Percentiles rank a stretch among this genome's conserved stretches.
Conservation (phyloP, 2,113 vertebrate genomes). For the Oryzias javanicus region DNA sequence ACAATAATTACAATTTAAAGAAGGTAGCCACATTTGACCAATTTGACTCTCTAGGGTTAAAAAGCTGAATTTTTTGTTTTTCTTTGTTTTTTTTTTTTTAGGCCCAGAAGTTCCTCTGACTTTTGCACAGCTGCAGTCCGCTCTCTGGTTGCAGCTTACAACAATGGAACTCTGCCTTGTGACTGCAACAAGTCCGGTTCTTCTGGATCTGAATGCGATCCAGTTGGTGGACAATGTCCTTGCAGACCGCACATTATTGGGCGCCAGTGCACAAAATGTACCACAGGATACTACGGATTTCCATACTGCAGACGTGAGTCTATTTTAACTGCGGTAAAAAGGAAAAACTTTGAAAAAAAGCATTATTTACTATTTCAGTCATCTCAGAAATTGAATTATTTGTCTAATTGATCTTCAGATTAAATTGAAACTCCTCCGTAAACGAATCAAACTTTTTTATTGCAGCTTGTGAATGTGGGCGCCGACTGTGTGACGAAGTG, state of each 20-base stretch:
- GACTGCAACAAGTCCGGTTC: conserved; percentile 80
- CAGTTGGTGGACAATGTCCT: conserved; percentile 85
- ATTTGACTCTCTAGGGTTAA: background rate
- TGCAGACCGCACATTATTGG: conserved; percentile 85
- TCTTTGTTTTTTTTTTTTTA: conserved; percentile 52
- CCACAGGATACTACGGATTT: conserved; percentile 87
- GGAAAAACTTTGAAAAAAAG: too few species aligned
- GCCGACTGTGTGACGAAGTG: conserved; percentile 83
- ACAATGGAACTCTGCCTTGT: conserved; percentile 85
- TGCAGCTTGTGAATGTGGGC: conserved; percentile 84
- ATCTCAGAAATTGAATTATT: background rate
- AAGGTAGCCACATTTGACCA: too few species aligned
- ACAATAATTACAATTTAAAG: too few species aligned
- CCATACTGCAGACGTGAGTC: conserved; percentile 88
- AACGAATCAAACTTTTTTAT: background rate
- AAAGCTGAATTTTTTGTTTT: background rate
- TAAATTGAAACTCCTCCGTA: background rate
- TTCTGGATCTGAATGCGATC: conserved; percentile 67
- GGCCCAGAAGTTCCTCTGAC: conserved; percentile 72
- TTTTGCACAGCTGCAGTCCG: conserved; percentile 85
- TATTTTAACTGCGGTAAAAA: background rate
- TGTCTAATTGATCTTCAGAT: background rate
- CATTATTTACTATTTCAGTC: too few species aligned
- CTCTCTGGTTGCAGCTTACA: conserved; percentile 86
- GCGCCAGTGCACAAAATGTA: conserved; percentile 84